Conservation (phyloP, 2,113 vertebrate species). For the Anoura caudifer region DNA sequence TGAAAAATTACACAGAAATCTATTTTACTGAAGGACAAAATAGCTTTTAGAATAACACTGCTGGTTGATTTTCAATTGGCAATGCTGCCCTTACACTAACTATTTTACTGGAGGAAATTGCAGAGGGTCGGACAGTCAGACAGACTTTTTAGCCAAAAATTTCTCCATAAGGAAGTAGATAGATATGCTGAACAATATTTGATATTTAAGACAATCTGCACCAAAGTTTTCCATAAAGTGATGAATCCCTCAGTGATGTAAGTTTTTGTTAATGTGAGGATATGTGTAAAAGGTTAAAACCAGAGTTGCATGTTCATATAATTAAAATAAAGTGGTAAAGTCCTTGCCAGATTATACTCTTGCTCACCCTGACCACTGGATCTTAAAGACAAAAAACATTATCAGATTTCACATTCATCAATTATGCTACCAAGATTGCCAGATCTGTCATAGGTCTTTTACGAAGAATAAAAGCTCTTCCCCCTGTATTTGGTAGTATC, state of each 20-base stretch:
- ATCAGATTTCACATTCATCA: not conserved
- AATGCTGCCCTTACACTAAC: not conserved
- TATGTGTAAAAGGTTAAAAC: not conserved
- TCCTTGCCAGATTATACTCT: not conserved
- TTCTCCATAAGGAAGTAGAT: not conserved
- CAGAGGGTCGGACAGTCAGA: not conserved
- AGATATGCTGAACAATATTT: not conserved
- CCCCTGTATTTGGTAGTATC: not conserved
- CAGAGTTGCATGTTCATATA: not conserved
- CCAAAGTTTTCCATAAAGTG: not conserved
- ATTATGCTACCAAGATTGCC: not conserved
- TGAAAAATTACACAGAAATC: constrained; percentile 8
- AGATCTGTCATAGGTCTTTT: not conserved
- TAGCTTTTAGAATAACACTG: not conserved
- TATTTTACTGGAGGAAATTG: not conserved
- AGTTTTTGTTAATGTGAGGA: not conserved
- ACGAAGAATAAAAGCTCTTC: not conserved
- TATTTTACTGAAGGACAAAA: constrained; percentile 12
- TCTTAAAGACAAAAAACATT: not conserved
- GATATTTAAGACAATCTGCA: constrained; percentile 13
- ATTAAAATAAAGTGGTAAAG: not conserved
- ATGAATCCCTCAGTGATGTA: not conserved
- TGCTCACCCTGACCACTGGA: not conserved
- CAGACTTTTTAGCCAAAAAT: not conserved
- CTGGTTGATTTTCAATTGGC: constrained; percentile 12